Conservation (phyloP, 2,113 vertebrate genomes). For the Solea solea region DNA sequence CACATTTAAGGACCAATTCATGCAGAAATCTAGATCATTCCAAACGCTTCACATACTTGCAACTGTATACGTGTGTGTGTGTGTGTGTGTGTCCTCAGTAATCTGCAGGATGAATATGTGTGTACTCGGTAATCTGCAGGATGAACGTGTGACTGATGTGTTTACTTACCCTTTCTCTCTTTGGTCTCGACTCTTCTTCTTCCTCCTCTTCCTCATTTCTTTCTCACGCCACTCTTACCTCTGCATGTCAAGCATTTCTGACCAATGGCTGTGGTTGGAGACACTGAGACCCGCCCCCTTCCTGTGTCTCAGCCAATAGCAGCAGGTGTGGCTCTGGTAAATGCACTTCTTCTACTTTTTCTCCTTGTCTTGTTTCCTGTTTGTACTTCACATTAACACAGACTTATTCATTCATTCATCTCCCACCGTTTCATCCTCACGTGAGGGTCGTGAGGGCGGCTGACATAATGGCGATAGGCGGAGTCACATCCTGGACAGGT, state of each 20-base stretch:
- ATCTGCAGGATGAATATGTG: too few relatives aligned
- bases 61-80: background rate
- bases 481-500: too few relatives aligned
- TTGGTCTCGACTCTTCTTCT: background rate
- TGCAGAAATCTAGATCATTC: too few relatives aligned
- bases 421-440: too few relatives aligned
- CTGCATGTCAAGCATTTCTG: constrained; percentile 88
- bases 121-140: too few relatives aligned
- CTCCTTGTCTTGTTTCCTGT: constrained; percentile 1
- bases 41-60: background rate
- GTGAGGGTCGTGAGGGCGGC: too few relatives aligned
- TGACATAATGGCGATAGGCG: too few relatives aligned
- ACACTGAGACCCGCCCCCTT: constrained; percentile 80
- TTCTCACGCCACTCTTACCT: constrained; percentile 66
- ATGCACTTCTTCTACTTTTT: constrained; percentile 65
- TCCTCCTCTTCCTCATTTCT: constrained; percentile 15
- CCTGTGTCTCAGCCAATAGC: constrained; percentile 69
- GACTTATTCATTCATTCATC: too few relatives aligned
- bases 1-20: too few relatives aligned
- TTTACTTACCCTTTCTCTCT: constrained; percentile 29
- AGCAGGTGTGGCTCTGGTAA: constrained; percentile 85
- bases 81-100: background rate
- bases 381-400: background rate
- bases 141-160: too few relatives aligned
- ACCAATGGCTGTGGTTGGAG: constrained; percentile 81